Conservation (phyloP, 2,888 invertebrate genomes). For the Drosophila fulvimacula region DNA sequence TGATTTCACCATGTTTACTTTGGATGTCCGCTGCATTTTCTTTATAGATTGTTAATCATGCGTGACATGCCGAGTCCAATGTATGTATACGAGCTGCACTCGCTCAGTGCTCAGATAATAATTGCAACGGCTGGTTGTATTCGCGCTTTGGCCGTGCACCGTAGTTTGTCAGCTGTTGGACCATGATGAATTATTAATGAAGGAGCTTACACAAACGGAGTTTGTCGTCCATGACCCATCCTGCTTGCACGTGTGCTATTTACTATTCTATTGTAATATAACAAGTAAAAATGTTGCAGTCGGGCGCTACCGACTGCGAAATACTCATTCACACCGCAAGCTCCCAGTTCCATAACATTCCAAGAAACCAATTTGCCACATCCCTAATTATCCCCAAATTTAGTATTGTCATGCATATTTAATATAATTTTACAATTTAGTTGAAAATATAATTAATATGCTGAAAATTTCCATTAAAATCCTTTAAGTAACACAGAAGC, state of each 20-base stretch:
- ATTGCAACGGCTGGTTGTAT: slow-evolving; percentile 20
- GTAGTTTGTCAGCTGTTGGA: slow-evolving; percentile 31
- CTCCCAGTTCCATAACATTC: no score
- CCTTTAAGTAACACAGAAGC: no score
- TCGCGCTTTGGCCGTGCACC: slow-evolving; percentile 17
- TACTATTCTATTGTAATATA: slow-evolving; percentile 19
- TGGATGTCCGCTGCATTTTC: slow-evolving; percentile 11
- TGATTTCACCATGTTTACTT: slow-evolving; percentile 21
- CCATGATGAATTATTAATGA: not conserved
- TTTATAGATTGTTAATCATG: not conserved
- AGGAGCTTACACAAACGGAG: no score
- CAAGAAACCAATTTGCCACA: no score
- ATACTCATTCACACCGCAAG: no score
- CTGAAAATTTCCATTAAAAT: no score
- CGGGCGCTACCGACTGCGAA: no score
- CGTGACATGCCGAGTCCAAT: slow-evolving; percentile 11
- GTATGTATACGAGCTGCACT: slow-evolving; percentile 7
- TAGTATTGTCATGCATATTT: no score
- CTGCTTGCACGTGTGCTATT: slow-evolving; percentile 11
- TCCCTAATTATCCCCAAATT: no score
- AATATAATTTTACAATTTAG: no score
- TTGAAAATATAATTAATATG: no score
- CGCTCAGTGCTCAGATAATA: slow-evolving; percentile 8
- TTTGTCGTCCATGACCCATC: not conserved
- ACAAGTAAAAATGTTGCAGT: no score